These are phyloP conservation scores for Brachyistius frenatus DNA, from an alignment of 2,113 vertebrate genomes.

Conservation along the genomic window DNA sequence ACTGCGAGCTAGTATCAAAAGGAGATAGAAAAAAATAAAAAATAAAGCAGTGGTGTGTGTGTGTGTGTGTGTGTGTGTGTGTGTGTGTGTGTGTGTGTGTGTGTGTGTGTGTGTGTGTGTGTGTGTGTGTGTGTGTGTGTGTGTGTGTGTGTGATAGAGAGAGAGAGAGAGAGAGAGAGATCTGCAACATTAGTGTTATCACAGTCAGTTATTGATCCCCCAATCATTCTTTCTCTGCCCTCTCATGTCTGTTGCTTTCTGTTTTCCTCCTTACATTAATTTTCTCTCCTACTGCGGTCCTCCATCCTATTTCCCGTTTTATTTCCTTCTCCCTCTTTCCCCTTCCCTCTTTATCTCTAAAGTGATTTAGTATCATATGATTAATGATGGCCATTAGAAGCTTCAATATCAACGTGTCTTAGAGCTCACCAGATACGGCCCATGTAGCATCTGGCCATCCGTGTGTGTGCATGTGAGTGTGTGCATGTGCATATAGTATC, in stretches of 20 bases:
- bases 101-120: background rate
- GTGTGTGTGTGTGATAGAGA: background rate
- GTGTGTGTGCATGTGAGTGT: conserved; percentile 35
- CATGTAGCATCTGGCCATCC: conserved; percentile 69
- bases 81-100: background rate
- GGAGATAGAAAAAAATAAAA: background rate
- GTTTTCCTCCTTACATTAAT: conserved; percentile 39
- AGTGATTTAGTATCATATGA: conserved; percentile 79
- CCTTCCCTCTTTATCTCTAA: conserved; percentile 52
- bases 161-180: background rate
- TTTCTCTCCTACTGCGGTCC: conserved; percentile 44
- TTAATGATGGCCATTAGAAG: conserved; percentile 81
- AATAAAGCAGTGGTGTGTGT: background rate
- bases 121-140: background rate
- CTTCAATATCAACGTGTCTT: conserved; percentile 75
- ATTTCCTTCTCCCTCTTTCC: conserved; percentile 25
- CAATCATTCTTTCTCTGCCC: background rate
- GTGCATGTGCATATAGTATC: background rate
- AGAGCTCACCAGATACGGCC: conserved; percentile 74
- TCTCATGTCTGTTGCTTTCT: conserved; percentile 18
- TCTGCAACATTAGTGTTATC: conserved; percentile 29
- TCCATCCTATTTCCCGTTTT: conserved; percentile 63
- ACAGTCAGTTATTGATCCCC: conserved; percentile 30
- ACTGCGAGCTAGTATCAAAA: background rate
- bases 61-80: background rate